Evolutionary conservation across 2,888 invertebrate species (phyloP).

Genomic region (Callimorpha dominula): DNA sequence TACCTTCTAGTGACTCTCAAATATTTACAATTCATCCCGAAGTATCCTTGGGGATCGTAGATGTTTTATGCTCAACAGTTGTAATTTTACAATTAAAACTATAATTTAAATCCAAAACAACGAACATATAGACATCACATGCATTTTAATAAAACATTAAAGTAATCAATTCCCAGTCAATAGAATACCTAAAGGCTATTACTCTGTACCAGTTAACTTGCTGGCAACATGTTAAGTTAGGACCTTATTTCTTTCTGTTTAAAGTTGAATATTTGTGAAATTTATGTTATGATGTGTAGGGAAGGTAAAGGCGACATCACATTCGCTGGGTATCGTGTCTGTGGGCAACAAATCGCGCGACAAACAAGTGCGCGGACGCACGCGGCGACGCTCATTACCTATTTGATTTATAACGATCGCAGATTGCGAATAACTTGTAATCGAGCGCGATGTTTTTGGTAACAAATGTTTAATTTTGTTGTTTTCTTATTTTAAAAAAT

Average conservation of each 20-base stretch:
- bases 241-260: fast-evolving
- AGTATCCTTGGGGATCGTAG: not conserved
- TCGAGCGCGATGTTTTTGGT: conserved; percentile 56
- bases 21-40: not conserved
- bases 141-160: conserved; percentile 51
- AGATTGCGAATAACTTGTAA: conserved; percentile 65
- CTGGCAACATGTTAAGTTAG: not conserved
- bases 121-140: conserved; percentile 43
- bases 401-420: conserved; percentile 68
- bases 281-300: conserved; percentile 18
- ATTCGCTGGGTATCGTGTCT: conserved; percentile 67
- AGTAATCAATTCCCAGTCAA: conserved; percentile 48
- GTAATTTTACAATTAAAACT: conserved; percentile 40
- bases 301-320: conserved; percentile 34
- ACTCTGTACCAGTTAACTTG: conserved; percentile 20
- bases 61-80: conserved; percentile 6
- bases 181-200: conserved; percentile 39
- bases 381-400: conserved; percentile 79
- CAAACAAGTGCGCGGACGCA: conserved; percentile 76
- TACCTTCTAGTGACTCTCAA: too few species aligned
- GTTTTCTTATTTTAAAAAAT: conserved; percentile 16
- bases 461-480: conserved; percentile 43
- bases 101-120: conserved; percentile 43
- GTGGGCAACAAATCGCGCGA: conserved; percentile 75
- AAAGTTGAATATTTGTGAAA: conserved; percentile 10